Evolutionary conservation across 2,113 vertebrate genomes (phyloP).

Genomic region (Sciurus niger): DNA sequence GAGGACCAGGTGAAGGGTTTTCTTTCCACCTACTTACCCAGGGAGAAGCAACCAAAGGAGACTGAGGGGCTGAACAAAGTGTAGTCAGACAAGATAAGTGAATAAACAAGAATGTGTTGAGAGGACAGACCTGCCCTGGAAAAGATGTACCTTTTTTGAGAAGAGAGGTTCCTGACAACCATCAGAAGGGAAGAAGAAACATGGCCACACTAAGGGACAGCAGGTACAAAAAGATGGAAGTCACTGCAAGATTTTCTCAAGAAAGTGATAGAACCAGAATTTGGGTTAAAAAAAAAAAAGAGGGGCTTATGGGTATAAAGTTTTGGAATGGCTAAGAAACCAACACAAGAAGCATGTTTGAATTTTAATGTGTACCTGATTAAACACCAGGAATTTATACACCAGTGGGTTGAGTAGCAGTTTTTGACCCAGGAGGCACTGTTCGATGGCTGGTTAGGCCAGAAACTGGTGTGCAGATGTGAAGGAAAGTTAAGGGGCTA

Average conservation of each 20-base stretch:
- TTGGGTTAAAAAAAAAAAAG: neutral
- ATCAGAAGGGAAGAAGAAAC: neutral
- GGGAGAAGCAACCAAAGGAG: constrained; percentile 10
- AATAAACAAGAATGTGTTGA: neutral
- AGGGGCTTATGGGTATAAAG: neutral
- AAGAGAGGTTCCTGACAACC: constrained; percentile 4
- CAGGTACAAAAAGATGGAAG: neutral
- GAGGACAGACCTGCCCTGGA: neutral
- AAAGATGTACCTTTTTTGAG: neutral
- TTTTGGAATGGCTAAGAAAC: neutral
- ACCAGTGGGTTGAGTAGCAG: neutral
- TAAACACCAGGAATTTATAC: neutral
- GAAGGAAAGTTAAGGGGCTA: neutral
- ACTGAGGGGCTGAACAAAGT: neutral
- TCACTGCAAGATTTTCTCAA: constrained; percentile 16
- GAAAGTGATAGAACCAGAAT: neutral
- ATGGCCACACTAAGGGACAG: neutral
- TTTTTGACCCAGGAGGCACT: neutral
- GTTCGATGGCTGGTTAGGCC: neutral
- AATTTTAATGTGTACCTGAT: neutral
- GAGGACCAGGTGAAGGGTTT: neutral
- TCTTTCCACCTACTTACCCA: neutral
- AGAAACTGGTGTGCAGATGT: neutral
- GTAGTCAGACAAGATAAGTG: neutral
- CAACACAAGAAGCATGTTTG: neutral